Evolutionary conservation across 2,113 vertebrate species (phyloP).

Genomic region (Vidua macroura): DNA sequence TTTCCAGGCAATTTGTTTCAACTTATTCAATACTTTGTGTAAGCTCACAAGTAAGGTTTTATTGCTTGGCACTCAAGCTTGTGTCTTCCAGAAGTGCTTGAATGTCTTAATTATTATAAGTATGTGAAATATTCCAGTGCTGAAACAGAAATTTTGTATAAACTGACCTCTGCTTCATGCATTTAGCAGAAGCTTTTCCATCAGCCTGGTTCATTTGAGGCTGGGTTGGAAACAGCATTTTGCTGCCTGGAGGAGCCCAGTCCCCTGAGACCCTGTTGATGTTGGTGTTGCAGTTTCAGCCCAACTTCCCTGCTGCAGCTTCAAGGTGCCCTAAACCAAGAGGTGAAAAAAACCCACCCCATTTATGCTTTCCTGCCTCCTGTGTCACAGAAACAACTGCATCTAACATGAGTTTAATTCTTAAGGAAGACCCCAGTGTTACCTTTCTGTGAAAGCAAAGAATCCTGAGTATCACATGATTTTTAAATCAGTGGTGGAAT

Average conservation of each 20-base stretch:
- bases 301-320: background rate
- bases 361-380: background rate
- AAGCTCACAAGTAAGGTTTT: background rate
- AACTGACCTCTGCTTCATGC: background rate
- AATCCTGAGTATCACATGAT: background rate
- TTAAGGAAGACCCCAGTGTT: background rate
- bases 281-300: background rate
- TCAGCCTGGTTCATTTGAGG: too few species aligned
- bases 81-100: background rate
- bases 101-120: background rate
- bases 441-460: background rate
- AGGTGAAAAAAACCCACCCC: background rate
- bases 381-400: background rate
- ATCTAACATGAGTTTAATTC: background rate
- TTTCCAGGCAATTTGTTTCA: background rate
- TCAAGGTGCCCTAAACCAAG: background rate
- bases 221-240: background rate
- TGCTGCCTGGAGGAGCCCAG: background rate
- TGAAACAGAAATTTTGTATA: background rate
- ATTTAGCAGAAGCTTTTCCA: background rate
- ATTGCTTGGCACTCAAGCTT: background rate
- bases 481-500: background rate
- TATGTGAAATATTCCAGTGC: background rate
- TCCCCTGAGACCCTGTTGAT: background rate
- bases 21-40: background rate